Percentiles rank a stretch among this genome's conserved stretches.
phyloP scores from a whole-genome alignment of 2,888 invertebrate species.

The Agrochola litura region DNA sequence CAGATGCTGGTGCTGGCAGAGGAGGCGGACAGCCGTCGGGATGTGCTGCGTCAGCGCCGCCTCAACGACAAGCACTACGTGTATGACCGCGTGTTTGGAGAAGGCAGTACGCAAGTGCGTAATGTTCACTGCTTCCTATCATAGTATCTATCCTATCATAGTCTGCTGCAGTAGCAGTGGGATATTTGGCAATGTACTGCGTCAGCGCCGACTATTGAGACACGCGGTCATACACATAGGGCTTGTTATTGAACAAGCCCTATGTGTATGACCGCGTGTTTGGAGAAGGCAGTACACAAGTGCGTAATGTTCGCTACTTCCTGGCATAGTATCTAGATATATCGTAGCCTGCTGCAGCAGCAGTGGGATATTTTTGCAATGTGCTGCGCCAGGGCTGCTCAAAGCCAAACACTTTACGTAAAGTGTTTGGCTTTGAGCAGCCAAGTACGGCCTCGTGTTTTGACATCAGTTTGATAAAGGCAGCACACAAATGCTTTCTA shows the following conservation, averaged over 20 bases:
- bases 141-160: slow-evolving; percentile 4
- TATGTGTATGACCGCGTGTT: slow-evolving; percentile 98
- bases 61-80: slow-evolving; percentile 88
- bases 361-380: background rate
- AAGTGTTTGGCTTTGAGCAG: too few relatives aligned
- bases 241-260: too few relatives aligned
- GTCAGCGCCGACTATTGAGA: slow-evolving; percentile 92
- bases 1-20: slow-evolving; percentile 88
- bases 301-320: slow-evolving; percentile 76
- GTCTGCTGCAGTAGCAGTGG: background rate
- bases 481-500: too few relatives aligned
- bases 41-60: slow-evolving; percentile 91
- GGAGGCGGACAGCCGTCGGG: slow-evolving; percentile 85
- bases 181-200: slow-evolving; percentile 86
- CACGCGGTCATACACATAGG: too few relatives aligned
- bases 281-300: slow-evolving; percentile 96
- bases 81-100: slow-evolving; percentile 97
- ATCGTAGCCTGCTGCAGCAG: background rate
- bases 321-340: background rate
- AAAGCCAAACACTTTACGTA: background rate
- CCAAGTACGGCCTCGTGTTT: too few relatives aligned
- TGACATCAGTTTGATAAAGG: too few relatives aligned
- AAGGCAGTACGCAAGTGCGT: slow-evolving; percentile 95
- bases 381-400: background rate
- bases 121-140: slow-evolving; percentile 2